A percentile compares a stretch with the other conserved stretches of the same genome.
These are phyloP conservation scores for Laterallus jamaicensis DNA, from an alignment of 2,113 vertebrate genomes.

Conservation along the genomic window DNA sequence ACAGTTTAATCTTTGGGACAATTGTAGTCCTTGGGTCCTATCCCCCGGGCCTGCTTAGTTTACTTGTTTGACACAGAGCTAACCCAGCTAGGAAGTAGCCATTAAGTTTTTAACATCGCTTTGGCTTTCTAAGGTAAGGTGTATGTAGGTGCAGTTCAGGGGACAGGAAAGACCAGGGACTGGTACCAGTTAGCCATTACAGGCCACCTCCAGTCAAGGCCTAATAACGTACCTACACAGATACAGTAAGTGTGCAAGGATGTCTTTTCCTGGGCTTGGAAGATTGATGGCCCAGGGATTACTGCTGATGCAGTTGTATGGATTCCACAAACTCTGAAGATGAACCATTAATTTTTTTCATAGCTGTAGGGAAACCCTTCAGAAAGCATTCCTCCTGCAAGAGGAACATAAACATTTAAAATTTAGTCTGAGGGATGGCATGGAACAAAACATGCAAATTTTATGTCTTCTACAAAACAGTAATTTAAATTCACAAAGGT, in stretches of 20 bases:
- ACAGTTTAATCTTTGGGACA: not conserved
- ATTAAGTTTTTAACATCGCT: fast-evolving
- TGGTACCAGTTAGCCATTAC: no score
- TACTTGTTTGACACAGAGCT: not conserved
- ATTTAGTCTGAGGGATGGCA: not conserved
- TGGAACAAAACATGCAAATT: not conserved
- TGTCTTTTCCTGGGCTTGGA: not conserved
- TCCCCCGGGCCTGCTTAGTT: not conserved
- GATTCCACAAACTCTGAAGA: not conserved
- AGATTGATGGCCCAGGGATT: not conserved
- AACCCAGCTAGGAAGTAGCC: not conserved
- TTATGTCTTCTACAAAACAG: not conserved
- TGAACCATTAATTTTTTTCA: not conserved
- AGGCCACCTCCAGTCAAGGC: not conserved
- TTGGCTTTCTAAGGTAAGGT: not conserved
- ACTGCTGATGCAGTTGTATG: not conserved
- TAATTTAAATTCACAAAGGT: not conserved
- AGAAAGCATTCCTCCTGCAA: not conserved
- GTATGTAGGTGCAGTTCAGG: not conserved
- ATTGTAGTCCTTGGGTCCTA: not conserved
- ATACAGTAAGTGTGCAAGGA: not conserved
- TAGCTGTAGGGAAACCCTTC: not conserved
- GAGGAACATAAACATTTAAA: not conserved
- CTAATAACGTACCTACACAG: not conserved
- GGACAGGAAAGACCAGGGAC: not conserved